Percentiles rank a stretch among this genome's conserved stretches.
phyloP scores from a whole-genome alignment of 37 sponge, comb jelly and placozoan species.

The Crambe crambe region DNA sequence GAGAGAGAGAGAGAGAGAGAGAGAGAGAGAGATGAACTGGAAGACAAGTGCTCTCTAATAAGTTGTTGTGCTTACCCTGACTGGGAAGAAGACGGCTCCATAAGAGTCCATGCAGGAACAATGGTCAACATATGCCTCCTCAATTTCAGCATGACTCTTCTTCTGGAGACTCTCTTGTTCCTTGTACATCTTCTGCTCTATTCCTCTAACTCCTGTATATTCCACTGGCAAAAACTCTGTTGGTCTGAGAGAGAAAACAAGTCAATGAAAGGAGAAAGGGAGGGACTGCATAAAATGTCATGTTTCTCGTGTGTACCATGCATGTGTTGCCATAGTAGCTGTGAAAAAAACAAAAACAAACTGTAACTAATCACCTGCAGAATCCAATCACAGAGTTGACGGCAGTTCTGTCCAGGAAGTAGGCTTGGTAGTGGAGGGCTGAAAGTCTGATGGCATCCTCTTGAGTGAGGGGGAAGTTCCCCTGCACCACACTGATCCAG shows the following conservation, averaged over 20 bases:
- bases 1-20: too few species aligned
- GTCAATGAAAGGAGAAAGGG: conserved; percentile 1
- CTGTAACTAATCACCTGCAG: conserved; percentile 40
- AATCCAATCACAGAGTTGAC: conserved; percentile 67
- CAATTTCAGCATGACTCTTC: conserved; percentile 31
- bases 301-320: background rate
- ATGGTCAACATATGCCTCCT: conserved; percentile 45
- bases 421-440: conserved; percentile 82
- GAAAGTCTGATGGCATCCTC: conserved; percentile 76
- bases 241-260: conserved; percentile 29
- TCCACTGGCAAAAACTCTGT: conserved; percentile 77
- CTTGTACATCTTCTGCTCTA: conserved; percentile 71
- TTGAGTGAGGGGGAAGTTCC: conserved; percentile 49
- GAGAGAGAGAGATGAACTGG: too few species aligned
- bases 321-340: background rate
- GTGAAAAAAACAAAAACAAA: conserved; percentile 20
- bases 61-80: too few species aligned
- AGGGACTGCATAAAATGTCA: background rate
- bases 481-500: conserved; percentile 74
- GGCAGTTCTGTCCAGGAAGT: conserved; percentile 77
- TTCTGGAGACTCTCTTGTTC: conserved; percentile 47
- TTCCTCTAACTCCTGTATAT: conserved; percentile 46
- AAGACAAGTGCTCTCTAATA: too few species aligned
- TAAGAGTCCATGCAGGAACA: conserved; percentile 35
- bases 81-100: conserved; percentile 71